Base-by-base conservation (phyloP, 2,888 invertebrate species). In the Pollenia amentaria region DNA sequence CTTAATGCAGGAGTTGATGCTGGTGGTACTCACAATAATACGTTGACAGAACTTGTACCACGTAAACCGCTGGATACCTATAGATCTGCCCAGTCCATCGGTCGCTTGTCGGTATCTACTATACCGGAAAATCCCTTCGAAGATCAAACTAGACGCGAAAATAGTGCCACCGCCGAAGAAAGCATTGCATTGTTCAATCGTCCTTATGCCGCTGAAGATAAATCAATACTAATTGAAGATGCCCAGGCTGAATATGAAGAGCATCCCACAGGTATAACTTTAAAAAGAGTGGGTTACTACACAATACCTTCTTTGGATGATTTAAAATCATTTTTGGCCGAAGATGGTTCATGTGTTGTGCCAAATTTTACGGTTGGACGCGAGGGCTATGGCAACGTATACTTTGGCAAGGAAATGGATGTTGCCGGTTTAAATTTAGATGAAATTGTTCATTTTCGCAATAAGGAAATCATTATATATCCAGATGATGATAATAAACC, bases 391-490 rank as follows among this genome's bases (percentile, higher is more conserved):
- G 99, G 99, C 3, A 98, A 97, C 91, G 97, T 99, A 0, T 96
- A 95, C 92, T 99, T 97, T 91, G 95, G 96, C 70, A 97, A 97
- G 73, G 95, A 96, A 72, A 95, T 98, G 67, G 97, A 99, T 91
- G 96, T 99, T 4, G 95, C 96, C 2, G 96, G 96, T 3, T 92
- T 99, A 64, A 97, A 99, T 92, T 93, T 99, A 14, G 99, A 99
- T 92, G 96, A 97, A 87, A 95, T 97, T 70, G 97, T 99, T 0
- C 97, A 97, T 91, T 98, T 99, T 93, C 95, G 98, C 4, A 97
- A 98, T 92, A 98, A 98, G 92, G 99, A 99, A 93, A 96, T 99
- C 3, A 97, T 97, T 21, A 96, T 99, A 6, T 99, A 99, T 94
- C 99, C 99, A 0, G 97, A 98, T 90, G 97, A 98, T 88, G 94